Conservation (phyloP, 2,113 vertebrate species). For the Saccopteryx bilineata region DNA sequence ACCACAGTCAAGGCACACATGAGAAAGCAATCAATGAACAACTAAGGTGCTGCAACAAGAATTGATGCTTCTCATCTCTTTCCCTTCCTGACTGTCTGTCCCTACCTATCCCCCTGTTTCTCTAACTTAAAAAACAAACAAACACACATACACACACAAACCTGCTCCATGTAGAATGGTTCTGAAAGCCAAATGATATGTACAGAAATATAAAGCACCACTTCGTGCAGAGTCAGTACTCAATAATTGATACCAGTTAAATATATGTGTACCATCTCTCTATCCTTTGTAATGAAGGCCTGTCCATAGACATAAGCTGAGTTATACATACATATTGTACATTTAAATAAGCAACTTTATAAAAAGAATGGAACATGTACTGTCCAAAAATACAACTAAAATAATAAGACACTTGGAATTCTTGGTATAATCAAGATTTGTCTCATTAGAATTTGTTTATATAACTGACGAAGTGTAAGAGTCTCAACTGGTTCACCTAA, state of each 20-base stretch:
- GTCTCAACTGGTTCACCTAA: slow-evolving; percentile 30
- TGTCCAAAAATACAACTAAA: background rate
- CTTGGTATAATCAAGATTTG: background rate
- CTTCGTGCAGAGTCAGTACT: background rate
- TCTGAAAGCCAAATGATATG: slow-evolving; percentile 16
- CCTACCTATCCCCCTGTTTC: too few species aligned
- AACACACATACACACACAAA: background rate
- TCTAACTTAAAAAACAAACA: background rate
- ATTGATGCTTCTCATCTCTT: too few species aligned
- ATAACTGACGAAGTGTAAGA: background rate
- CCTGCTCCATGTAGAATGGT: background rate
- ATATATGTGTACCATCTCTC: background rate
- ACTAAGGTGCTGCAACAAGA: too few species aligned
- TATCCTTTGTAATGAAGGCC: background rate
- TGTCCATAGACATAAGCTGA: background rate
- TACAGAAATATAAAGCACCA: background rate
- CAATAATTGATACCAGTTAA: background rate
- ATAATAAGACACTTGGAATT: slow-evolving; percentile 16
- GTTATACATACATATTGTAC: background rate
- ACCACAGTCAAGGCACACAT: too few species aligned
- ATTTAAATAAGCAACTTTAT: background rate
- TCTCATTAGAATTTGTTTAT: background rate
- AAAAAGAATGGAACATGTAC: background rate
- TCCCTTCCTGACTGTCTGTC: too few species aligned
- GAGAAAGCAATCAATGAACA: too few species aligned